Percentiles rank a stretch among this genome's conserved stretches.
Conservation (phyloP, 1,140 invertebrate species). For the Ceratoteleas bidentatus region DNA sequence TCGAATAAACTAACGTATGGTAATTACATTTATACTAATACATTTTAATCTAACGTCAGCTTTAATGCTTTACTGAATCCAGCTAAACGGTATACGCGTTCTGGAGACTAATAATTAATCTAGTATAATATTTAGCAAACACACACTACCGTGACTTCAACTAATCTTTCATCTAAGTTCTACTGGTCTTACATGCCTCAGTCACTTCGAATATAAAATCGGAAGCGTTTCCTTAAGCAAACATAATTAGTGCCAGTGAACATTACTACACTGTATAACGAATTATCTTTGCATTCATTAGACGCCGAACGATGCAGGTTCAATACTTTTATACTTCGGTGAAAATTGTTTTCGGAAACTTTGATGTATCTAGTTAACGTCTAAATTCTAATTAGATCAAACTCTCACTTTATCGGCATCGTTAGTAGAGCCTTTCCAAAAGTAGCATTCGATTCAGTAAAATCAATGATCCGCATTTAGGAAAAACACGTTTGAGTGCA, state of each 20-base stretch:
- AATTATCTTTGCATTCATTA: no score
- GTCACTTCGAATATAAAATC: neutral
- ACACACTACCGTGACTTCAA: neutral
- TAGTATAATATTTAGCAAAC: conserved; percentile 17
- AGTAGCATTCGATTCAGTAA: conserved; percentile 5
- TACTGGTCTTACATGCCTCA: conserved; percentile 1
- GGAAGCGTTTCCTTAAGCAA: no score
- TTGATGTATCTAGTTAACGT: no score
- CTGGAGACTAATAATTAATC: conserved; percentile 15
- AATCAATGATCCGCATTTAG: conserved; percentile 15
- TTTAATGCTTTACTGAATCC: conserved; percentile 9
- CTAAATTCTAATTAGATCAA: no score
- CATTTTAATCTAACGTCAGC: conserved; percentile 28
- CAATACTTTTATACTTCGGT: no score
- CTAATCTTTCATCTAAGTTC: conserved; percentile 15
- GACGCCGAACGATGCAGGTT: no score
- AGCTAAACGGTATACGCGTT: conserved; percentile 8
- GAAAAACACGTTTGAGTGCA: neutral
- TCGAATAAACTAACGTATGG: neutral
- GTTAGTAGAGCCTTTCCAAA: no score
- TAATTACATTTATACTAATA: conserved; percentile 19
- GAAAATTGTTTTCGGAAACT: no score
- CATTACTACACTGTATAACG: no score
- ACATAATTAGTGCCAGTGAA: no score
- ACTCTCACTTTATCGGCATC: no score